Evolutionary conservation across 2,113 vertebrate genomes (phyloP), one percentile per base, ranked within the genome.

Genomic region (Machaerirhynchus nigripectus): DNA sequence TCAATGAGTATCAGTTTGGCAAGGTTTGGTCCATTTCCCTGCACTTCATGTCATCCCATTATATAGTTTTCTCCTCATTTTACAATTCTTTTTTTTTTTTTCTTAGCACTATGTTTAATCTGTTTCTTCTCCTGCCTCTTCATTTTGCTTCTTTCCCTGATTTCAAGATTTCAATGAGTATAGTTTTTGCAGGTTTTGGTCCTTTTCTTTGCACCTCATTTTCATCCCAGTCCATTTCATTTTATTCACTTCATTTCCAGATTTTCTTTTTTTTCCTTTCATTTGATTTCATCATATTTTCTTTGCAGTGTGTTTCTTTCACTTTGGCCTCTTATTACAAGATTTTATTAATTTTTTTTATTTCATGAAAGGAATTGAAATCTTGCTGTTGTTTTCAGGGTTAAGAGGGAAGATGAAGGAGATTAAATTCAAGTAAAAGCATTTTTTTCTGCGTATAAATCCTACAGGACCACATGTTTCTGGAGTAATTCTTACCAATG

Each of bases 171-270:
- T 70, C 24, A 59, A 12, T 59, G 4, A 50, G 13, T 59, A 28
- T 9, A 23, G 2, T 2, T 35, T 18, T n/a, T n/a, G 5, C 9
- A 60, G 23, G 3, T 28, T 55, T 69, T 14, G 0, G 9, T 69
- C 28, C 30, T 59, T 59, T 59, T 50, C 15, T 19, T n/a, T 59
- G 11, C 4, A 49, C 14, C n/a, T 49, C 7, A 18, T 59, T 69
- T 69, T 69, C 28, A 28, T n/a, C 11, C 5, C 0, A 0, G 15
- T n/a, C 6, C 11, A 49, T 49, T 69, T 69, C 0, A 9, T 49
- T 82, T 59, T 23, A 39, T 27, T 69, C 15, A n/a, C 14, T 9
- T 27, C 2, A 35, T 52, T 52, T 52, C 31, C 3, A 42, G 20
- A 35, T 35, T 52, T 35, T 30, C 3, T 2, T 52, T 42, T 60